Conservation (phyloP, 2,113 vertebrate species). For the Nyctibius bracteatus region DNA sequence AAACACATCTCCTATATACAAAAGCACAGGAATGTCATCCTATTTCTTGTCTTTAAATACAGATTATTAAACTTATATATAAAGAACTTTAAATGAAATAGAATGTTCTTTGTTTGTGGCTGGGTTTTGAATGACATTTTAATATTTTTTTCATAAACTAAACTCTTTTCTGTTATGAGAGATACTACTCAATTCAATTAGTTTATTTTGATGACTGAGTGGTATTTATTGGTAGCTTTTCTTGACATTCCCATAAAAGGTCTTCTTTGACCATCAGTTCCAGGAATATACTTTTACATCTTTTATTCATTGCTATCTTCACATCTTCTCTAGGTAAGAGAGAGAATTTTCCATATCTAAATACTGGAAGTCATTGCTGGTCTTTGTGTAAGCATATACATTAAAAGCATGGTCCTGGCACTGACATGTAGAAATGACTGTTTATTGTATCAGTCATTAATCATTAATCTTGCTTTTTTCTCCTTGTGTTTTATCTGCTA, state of each 20-base stretch:
- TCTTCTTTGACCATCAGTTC: neutral
- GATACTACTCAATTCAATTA: neutral
- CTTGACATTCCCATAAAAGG: neutral
- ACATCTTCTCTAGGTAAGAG: neutral
- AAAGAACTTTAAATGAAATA: neutral
- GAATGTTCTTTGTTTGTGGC: neutral
- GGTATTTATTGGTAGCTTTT: neutral
- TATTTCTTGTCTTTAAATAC: neutral
- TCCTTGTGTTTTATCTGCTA: neutral
- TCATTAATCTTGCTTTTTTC: neutral
- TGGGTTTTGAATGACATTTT: neutral
- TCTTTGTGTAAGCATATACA: neutral
- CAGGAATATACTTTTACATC: conserved; percentile 35
- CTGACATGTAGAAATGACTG: neutral
- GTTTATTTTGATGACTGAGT: neutral
- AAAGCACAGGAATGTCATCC: neutral
- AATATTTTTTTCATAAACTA: neutral
- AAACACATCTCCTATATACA: neutral
- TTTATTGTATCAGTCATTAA: conserved; percentile 32
- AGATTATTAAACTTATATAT: neutral
- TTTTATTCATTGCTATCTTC: conserved; percentile 43
- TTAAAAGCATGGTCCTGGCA: neutral
- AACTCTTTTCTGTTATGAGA: neutral
- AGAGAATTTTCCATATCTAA: neutral
- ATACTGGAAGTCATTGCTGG: conserved; percentile 7